Evolutionary conservation across 2,888 invertebrate genomes (phyloP), one percentile per base, ranked within the genome.

Genomic region (Protophormia terraenovae): DNA sequence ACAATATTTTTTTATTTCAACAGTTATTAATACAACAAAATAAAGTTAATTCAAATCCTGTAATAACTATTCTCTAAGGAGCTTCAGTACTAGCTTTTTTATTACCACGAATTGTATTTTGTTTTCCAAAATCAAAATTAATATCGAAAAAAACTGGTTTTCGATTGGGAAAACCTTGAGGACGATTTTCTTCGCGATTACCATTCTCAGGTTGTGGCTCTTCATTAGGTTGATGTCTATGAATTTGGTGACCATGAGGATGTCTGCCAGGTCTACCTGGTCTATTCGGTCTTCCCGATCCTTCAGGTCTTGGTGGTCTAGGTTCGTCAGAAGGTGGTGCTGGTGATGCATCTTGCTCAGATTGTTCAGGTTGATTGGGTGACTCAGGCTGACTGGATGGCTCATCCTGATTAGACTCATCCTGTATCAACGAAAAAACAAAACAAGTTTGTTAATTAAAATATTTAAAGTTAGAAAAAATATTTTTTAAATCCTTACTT

Each of bases 401-500:
- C 1, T 77, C 45, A 29, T 67, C 45, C 66, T 47, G 45, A 50
- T n/a, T n/a, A n/a, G n/a, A n/a, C n/a, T n/a, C n/a, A n/a, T n/a
- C n/a, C n/a, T n/a, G n/a, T n/a, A n/a, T n/a, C n/a, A n/a, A n/a
- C n/a, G n/a, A n/a, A n/a, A n/a, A n/a, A n/a, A n/a, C n/a, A n/a
- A n/a, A n/a, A n/a, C n/a, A n/a, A n/a, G n/a, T n/a, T n/a, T n/a
- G n/a, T n/a, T n/a, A n/a, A n/a, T n/a, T n/a, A n/a, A n/a, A n/a
- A n/a, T n/a, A n/a, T n/a, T n/a, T n/a, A n/a, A n/a, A n/a, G n/a
- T n/a, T n/a, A n/a, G n/a, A n/a, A n/a, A n/a, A n/a, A n/a, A n/a
- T n/a, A n/a, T n/a, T n/a, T n/a, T n/a, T n/a, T n/a, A n/a, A n/a
- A 10, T 41, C 2, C 50, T 47, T 69, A 69, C 78, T 35, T 78